Base-by-base conservation (phyloP, 2,113 vertebrate species). In the Hippocampus abdominalis region DNA sequence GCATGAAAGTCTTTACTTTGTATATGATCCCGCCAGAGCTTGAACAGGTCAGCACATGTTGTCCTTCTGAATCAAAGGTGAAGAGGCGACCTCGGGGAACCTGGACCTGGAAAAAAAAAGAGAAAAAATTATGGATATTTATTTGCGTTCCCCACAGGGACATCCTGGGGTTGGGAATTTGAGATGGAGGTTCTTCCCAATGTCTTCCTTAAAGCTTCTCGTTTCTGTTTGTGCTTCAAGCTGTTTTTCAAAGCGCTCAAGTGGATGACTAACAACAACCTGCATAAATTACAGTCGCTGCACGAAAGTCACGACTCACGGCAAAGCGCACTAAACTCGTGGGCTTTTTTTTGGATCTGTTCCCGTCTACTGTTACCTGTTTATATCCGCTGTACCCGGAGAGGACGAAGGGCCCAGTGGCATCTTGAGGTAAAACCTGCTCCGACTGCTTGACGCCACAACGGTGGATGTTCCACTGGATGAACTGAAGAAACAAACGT, bases 401-500 rank as follows among this genome's bases (percentile, higher is more conserved):
- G 63, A 99, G 91, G 70, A 98, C 89, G 23, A 99, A 99, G 44
- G 97, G 96, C 6, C 97, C 97, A 0, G 96, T 96, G 73, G 96
- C 95, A 0, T 98, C 96, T 0, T 94, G 86, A 3, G 96, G 93
- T 64, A 98, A 88, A 10, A 49, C 67, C 18, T 94, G 93, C 75
- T 98, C 96, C 0, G 94, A 94, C 71, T 98, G 94, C 82, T 96
- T 98, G 77, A 93, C 93, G 4, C 97, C 97, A 39, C 94, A 97
- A 65, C 93, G 96, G 78, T 99, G 97, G 81, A 99, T 98, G 83
- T 99, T 96, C 97, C 97, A 99, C 85, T 98, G 95, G 85, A 98
- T 95, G 78, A 99, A 98, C 97, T 99, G 77, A 68, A 72, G 0
- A 49, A 74, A 59, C 73, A 72, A 70, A 73, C 4, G 21, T n/a